Evolutionary conservation across 2,113 vertebrate genomes (phyloP).

Genomic region (Chaetodon trifascialis): DNA sequence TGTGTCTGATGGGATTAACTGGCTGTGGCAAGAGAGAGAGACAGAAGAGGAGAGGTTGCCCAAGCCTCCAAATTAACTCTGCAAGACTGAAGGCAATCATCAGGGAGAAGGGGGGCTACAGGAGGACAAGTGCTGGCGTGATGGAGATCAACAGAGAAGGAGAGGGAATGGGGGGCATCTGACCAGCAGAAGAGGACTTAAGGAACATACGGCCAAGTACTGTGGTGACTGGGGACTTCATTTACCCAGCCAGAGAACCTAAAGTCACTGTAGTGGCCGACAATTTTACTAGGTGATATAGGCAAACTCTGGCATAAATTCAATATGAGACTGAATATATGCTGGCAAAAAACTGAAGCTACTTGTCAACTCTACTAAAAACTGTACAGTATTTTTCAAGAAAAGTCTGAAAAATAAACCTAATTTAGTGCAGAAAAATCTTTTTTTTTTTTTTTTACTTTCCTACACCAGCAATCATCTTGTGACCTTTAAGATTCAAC

Average conservation of each 20-base stretch:
- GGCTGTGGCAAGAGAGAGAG: conserved; percentile 63
- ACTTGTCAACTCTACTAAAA: background rate
- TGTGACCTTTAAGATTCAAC: background rate
- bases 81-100: conserved; percentile 67
- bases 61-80: conserved; percentile 74
- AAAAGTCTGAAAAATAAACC: background rate
- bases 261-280: conserved; percentile 19
- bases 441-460: background rate
- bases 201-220: conserved; percentile 28
- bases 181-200: conserved; percentile 36
- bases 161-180: conserved; percentile 44
- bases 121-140: conserved; percentile 43
- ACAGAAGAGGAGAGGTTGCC: conserved; percentile 67
- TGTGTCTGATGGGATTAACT: conserved; percentile 82
- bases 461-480: background rate
- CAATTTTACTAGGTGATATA: background rate
- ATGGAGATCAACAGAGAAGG: conserved; percentile 40
- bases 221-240: conserved; percentile 4
- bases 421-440: background rate
- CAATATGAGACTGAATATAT: background rate
- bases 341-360: background rate
- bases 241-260: conserved; percentile 30
- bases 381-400: background rate
- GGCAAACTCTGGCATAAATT: background rate
- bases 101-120: conserved; percentile 26